Percentiles rank a stretch among this genome's conserved stretches.
These are phyloP conservation scores for Caenorhabditis sinica DNA, from an alignment of 2,888 invertebrate genomes.

Conservation along the genomic window DNA sequence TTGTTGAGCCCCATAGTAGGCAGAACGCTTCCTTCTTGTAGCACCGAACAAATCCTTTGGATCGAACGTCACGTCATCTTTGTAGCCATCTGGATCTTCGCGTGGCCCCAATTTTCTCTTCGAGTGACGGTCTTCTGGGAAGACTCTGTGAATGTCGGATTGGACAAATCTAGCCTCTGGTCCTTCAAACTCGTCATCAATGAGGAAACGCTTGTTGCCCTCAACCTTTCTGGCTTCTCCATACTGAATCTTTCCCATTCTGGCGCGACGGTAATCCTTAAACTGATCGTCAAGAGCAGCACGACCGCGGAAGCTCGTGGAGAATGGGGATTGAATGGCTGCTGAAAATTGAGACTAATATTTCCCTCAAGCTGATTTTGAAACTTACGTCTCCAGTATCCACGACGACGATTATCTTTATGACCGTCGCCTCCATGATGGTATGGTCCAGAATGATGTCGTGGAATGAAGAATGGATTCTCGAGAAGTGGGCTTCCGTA, in stretches of 20 bases:
- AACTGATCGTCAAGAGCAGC: constrained; percentile 52
- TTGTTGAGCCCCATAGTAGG: constrained; percentile 44
- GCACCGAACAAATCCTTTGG: constrained; percentile 58
- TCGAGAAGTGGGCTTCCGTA: constrained; percentile 23
- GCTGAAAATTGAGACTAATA: constrained; percentile 38
- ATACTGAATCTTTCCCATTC: constrained; percentile 45
- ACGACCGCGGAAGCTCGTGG: constrained; percentile 34
- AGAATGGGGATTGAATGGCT: constrained; percentile 52
- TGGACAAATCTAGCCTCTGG: constrained; percentile 24
- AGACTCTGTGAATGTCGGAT: constrained; percentile 38
- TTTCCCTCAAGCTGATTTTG: neutral
- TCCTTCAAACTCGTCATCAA: constrained; percentile 58
- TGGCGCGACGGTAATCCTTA: constrained; percentile 45
- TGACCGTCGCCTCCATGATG: constrained; percentile 1
- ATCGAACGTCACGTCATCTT: constrained; percentile 51
- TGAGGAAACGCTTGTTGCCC: constrained; percentile 38
- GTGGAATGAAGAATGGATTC: constrained; percentile 64
- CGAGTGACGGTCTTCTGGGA: constrained; percentile 41
- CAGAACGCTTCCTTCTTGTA: constrained; percentile 53
- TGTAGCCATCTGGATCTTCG: constrained; percentile 52
- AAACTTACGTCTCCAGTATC: constrained; percentile 40
- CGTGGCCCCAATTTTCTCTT: constrained; percentile 43
- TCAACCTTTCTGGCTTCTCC: constrained; percentile 32
- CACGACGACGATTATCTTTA: constrained; percentile 17
- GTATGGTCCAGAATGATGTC: constrained; percentile 5